A percentile compares a stretch with the other conserved stretches of the same genome.
phyloP scores from a whole-genome alignment of 2,113 vertebrate species.

The Sporophila hypoxantha region DNA sequence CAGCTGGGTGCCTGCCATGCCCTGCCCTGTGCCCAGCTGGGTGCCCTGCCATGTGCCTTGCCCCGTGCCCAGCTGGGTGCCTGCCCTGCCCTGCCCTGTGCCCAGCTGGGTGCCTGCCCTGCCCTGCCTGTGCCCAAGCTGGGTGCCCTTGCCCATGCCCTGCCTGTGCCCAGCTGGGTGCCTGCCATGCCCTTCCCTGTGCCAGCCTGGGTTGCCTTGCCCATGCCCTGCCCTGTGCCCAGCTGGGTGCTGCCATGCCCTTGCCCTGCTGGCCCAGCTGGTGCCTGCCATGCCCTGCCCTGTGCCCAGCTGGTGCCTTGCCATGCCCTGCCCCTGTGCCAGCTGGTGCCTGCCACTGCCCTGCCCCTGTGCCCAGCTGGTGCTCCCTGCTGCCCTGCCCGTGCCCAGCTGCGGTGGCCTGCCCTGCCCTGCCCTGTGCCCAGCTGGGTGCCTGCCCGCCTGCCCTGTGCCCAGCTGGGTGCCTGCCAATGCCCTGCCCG shows the following conservation, averaged over 20 bases:
- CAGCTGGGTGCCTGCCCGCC: not conserved
- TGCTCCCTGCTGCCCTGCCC: not conserved
- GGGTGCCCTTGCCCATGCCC: too few species aligned
- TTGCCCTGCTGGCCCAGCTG: too few species aligned
- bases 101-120: not conserved
- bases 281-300: not conserved
- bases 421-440: not conserved
- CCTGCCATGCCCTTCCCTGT: not conserved
- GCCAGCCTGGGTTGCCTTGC: too few species aligned
- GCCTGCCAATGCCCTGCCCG: not conserved
- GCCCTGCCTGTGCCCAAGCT: not conserved
- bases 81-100: not conserved
- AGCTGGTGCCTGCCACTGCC: not conserved
- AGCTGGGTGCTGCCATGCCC: too few species aligned
- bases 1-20: too few species aligned
- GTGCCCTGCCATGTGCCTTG: too few species aligned
- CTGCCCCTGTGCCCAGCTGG: not conserved
- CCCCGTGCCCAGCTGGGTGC: not conserved
- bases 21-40: not conserved
- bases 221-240: not conserved
- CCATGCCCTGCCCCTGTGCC: not conserved
- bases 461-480: not conserved
- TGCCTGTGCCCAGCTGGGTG: not conserved
- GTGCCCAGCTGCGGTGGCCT: not conserved
- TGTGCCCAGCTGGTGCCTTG: not conserved